Conservation (phyloP, 2,888 invertebrate genomes). For the Blomia tropicalis region DNA sequence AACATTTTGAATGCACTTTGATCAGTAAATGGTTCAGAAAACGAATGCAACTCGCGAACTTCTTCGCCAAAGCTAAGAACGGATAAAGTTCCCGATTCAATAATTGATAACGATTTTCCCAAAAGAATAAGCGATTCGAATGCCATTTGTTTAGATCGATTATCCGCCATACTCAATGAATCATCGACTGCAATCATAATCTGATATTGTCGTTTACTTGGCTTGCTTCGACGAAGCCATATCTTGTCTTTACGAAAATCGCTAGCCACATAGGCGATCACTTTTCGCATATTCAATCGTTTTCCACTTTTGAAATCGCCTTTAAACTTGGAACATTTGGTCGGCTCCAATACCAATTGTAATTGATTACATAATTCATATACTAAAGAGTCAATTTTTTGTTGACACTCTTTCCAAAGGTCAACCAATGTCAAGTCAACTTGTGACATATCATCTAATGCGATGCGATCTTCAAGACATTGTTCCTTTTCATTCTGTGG, state of each 20-base stretch:
- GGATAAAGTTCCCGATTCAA: conserved; percentile 83
- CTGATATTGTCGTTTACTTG: conserved; percentile 86
- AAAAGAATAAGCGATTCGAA: conserved; percentile 87
- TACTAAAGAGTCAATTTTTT: conserved; percentile 42
- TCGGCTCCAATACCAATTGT: conserved; percentile 83
- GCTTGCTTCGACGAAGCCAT: conserved; percentile 87
- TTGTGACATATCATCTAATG: not conserved
- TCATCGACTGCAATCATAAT: conserved; percentile 92
- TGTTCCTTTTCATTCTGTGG: not conserved
- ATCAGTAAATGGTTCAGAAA: conserved; percentile 69
- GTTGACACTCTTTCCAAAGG: conserved; percentile 22
- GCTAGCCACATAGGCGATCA: conserved; percentile 87
- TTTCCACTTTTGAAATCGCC: conserved; percentile 94
- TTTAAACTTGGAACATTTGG: conserved; percentile 70
- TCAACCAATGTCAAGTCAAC: not conserved
- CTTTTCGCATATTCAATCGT: conserved; percentile 88
- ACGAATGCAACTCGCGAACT: conserved; percentile 63
- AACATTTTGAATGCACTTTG: conserved; percentile 52
- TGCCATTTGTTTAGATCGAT: conserved; percentile 53
- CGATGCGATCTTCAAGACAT: conserved; percentile 12
- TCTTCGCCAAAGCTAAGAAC: conserved; percentile 79
- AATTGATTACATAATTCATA: conserved; percentile 81
- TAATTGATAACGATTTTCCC: conserved; percentile 63
- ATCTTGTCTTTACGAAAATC: conserved; percentile 98
- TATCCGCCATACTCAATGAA: conserved; percentile 51